Percentiles rank a stretch among this genome's conserved stretches.
These are phyloP conservation scores for Acanthoscelides obtectus DNA, from an alignment of 2,888 invertebrate species.

Conservation along the genomic window DNA sequence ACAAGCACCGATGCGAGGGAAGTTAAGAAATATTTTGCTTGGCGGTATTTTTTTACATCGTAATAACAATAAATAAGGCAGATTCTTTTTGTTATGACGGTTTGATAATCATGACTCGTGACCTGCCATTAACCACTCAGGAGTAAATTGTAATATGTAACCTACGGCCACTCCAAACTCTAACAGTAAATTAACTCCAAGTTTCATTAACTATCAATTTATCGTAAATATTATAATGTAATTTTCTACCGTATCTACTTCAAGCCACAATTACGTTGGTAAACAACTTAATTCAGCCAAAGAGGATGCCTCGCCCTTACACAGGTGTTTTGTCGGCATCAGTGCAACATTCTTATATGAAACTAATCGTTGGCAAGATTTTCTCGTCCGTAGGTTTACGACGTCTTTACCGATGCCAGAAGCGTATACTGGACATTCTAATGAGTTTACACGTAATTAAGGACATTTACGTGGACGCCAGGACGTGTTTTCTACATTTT, in stretches of 20 bases:
- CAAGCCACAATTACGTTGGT: background rate
- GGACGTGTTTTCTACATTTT: background rate
- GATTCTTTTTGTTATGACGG: too few species aligned
- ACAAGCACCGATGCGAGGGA: too few species aligned
- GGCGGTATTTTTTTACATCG: too few species aligned
- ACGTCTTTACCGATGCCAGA: background rate
- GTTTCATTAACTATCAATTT: background rate
- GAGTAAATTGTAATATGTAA: too few species aligned
- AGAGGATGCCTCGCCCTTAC: background rate
- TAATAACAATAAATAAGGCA: too few species aligned
- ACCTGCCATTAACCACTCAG: too few species aligned
- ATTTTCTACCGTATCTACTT: background rate
- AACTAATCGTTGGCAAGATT: background rate
- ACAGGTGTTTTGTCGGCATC: background rate
- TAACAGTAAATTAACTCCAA: background rate
- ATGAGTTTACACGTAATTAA: background rate
- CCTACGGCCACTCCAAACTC: background rate
- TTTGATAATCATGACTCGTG: too few species aligned
- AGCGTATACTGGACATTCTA: background rate
- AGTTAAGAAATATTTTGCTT: too few species aligned
- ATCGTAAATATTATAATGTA: background rate
- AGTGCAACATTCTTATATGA: background rate
- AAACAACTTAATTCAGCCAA: background rate
- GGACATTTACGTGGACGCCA: background rate
- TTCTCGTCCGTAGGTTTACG: background rate